These are phyloP conservation scores for Melieria picta DNA, from an alignment of 2,888 invertebrate genomes.

Conservation along the genomic window DNA sequence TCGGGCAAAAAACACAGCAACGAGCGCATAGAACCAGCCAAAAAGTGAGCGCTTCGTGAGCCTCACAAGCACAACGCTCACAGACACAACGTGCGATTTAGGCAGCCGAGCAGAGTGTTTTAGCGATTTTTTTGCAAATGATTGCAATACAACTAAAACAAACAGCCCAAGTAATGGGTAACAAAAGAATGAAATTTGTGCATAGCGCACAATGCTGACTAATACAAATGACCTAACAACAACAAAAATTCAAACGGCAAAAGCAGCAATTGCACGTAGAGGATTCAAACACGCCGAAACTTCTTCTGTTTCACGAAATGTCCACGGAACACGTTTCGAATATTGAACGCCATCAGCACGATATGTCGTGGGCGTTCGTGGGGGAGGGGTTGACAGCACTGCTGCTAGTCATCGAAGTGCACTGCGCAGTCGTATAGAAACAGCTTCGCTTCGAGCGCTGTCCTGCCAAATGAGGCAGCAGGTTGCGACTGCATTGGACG, in stretches of 20 bases:
- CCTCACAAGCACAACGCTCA: not conserved
- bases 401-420: too few species aligned
- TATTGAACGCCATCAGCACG: too few species aligned
- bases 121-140: not conserved
- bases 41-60: too few species aligned
- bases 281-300: not conserved
- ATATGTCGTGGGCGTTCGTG: too few species aligned
- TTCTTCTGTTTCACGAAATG: not conserved
- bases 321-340: too few species aligned
- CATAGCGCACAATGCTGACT: constrained; percentile 48
- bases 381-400: too few species aligned
- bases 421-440: too few species aligned
- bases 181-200: constrained; percentile 46
- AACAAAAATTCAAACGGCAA: not conserved
- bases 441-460: too few species aligned
- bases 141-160: not conserved
- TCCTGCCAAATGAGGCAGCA: too few species aligned
- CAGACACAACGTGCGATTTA: too few species aligned
- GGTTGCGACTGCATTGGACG: too few species aligned
- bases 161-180: not conserved
- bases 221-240: constrained; percentile 21
- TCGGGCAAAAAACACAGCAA: constrained; percentile 6
- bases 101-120: not conserved
- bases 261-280: not conserved
- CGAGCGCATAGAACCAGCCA: too few species aligned